These are phyloP conservation scores for Ciona savignyi DNA, from an alignment of 23 tunicate genomes.

Conservation along the genomic window DNA sequence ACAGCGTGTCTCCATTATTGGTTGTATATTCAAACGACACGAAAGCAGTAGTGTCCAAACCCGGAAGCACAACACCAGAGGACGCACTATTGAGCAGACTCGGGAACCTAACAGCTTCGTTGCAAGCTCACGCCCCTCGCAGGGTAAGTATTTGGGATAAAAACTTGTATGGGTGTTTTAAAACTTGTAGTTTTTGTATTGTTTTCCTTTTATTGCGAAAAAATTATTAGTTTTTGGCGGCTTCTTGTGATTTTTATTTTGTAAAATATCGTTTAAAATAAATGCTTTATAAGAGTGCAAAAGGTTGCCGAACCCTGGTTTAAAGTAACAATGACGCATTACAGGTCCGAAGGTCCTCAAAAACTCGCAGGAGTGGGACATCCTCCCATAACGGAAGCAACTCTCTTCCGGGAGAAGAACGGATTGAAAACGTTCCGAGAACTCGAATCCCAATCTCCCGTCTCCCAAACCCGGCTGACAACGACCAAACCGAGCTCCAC, in stretches of 20 bases:
- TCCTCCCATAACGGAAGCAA: background rate
- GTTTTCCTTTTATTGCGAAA: no score
- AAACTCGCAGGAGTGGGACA: background rate
- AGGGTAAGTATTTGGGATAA: no score
- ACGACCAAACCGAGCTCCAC: conserved; percentile 63
- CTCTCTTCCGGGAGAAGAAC: background rate
- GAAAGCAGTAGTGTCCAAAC: conserved; percentile 2
- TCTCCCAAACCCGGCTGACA: conserved; percentile 4
- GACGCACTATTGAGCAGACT: background rate
- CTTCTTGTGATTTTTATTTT: no score
- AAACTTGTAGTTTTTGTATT: no score
- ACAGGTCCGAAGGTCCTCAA: background rate
- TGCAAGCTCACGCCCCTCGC: background rate
- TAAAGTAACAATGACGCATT: no score
- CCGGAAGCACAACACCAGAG: background rate
- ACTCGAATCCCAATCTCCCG: background rate
- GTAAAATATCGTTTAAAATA: no score
- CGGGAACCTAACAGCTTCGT: background rate
- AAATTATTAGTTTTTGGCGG: no score
- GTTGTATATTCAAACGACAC: conserved; percentile 72
- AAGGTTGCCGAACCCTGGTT: no score
- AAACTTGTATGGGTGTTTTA: no score
- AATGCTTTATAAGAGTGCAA: no score
- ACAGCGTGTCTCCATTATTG: conserved; percentile 24
- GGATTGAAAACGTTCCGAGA: background rate